These are phyloP conservation scores for Mnemiopsis leidyi DNA, from an alignment of 37 sponge, comb jelly and placozoan genomes.

Conservation along the genomic window DNA sequence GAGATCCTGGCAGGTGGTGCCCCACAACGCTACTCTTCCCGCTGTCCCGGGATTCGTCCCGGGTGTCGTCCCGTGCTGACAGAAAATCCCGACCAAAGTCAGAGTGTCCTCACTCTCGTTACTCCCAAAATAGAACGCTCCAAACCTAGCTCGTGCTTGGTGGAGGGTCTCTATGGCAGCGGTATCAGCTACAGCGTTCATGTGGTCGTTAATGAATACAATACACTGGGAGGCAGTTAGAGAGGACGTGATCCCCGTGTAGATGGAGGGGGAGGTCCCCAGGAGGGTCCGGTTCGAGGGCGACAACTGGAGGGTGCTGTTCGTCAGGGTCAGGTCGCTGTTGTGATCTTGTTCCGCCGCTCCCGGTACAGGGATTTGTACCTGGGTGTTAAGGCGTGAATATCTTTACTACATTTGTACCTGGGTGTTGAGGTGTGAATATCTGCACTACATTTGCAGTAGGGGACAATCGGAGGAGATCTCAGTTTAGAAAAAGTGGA, in stretches of 20 bases:
- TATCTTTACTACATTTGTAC: too few species aligned
- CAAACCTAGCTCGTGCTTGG: slow-evolving; percentile 32
- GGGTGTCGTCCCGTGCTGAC: neutral
- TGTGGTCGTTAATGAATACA: slow-evolving; percentile 55
- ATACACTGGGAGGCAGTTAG: slow-evolving; percentile 3
- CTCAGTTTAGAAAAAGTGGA: too few species aligned
- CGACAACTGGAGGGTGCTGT: neutral
- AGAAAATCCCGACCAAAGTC: slow-evolving; percentile 25
- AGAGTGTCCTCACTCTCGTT: slow-evolving; percentile 45
- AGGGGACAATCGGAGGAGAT: too few species aligned
- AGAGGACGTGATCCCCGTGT: slow-evolving; percentile 41
- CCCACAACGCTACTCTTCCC: slow-evolving; percentile 52
- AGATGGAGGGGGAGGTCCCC: neutral
- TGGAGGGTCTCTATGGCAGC: slow-evolving; percentile 60
- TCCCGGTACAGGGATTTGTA: neutral
- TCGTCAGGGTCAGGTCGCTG: neutral
- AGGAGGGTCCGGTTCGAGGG: neutral
- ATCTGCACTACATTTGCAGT: too few species aligned
- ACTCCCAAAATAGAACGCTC: slow-evolving; percentile 29
- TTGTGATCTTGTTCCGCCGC: neutral
- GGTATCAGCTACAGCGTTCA: slow-evolving; percentile 34
- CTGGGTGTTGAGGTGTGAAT: too few species aligned
- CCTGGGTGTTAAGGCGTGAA: too few species aligned
- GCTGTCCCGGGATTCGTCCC: neutral
- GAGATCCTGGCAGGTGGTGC: neutral